phyloP scores from a whole-genome alignment of 2,113 vertebrate species.

The Podocnemis expansa region DNA sequence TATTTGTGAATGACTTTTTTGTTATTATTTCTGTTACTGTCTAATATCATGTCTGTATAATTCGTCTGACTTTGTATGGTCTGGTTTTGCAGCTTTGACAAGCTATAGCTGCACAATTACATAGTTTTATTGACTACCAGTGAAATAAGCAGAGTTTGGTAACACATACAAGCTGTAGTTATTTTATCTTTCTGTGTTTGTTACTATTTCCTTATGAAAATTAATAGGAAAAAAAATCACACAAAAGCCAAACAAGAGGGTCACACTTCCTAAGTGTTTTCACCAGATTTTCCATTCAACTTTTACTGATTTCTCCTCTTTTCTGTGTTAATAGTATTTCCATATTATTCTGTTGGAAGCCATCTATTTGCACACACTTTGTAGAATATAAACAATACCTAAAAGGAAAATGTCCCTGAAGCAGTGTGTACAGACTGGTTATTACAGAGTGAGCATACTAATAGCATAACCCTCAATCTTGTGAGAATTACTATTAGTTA shows the following conservation, averaged over 20 bases:
- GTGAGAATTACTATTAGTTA: conserved; percentile 2
- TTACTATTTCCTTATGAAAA: not conserved
- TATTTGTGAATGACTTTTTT: not conserved
- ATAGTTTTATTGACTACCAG: not conserved
- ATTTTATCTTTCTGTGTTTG: not conserved
- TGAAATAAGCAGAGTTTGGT: not conserved
- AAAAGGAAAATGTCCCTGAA: conserved; percentile 39
- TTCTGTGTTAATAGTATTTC: conserved; percentile 14
- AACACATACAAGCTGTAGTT: not conserved
- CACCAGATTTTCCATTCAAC: not conserved
- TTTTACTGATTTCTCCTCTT: not conserved
- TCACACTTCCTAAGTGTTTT: not conserved
- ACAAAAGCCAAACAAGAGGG: not conserved
- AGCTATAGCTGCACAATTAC: not conserved
- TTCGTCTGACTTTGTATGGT: not conserved
- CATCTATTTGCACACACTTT: conserved; percentile 24
- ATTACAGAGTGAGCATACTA: not conserved
- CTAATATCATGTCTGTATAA: not conserved
- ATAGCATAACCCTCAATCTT: not conserved
- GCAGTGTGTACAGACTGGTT: not conserved
- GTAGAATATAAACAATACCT: conserved; percentile 11
- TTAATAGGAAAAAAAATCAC: not conserved
- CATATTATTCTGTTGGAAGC: not conserved
- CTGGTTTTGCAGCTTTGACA: not conserved
- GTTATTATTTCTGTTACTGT: not conserved